Percentiles rank a stretch among this genome's conserved stretches.
phyloP scores from a whole-genome alignment of 2,797 vertebrate species.

The Cynodonichthys magdalenae region DNA sequence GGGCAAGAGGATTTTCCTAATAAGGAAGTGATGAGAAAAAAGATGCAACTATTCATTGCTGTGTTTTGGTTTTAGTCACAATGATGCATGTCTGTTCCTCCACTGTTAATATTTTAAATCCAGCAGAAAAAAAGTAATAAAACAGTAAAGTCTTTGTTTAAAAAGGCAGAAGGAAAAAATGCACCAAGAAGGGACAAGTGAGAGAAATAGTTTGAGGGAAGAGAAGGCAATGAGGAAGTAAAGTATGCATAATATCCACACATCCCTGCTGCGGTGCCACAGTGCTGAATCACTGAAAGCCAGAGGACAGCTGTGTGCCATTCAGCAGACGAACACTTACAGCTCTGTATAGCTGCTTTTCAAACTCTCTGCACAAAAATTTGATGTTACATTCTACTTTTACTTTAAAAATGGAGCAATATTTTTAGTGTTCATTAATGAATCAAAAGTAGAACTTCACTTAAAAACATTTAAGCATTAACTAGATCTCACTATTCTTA shows the following conservation, averaged over 20 bases:
- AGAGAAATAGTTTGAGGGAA: conserved; percentile 7
- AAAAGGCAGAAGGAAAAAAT: conserved; percentile 13
- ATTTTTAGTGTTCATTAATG: not conserved
- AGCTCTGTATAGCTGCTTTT: not conserved
- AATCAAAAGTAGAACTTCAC: no score
- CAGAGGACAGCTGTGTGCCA: conserved; percentile 34
- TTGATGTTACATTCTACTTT: not conserved
- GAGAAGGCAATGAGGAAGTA: conserved; percentile 39
- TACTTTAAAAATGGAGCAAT: not conserved
- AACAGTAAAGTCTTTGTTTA: not conserved
- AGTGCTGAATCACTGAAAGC: conserved; percentile 37
- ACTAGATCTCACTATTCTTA: no score
- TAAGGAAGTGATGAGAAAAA: conserved; percentile 12
- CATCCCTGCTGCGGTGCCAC: conserved; percentile 36
- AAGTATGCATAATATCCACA: conserved; percentile 39
- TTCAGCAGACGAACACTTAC: conserved; percentile 10
- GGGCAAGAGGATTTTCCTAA: conserved; percentile 25
- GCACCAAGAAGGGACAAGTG: conserved; percentile 1
- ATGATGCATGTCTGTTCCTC: no score
- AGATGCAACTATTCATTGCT: not conserved
- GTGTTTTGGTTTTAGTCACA: no score
- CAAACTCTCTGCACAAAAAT: not conserved
- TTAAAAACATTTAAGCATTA: no score
- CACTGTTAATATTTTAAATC: no score
- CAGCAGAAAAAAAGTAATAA: not conserved